phyloP scores from a whole-genome alignment of 2,797 vertebrate species.

The Pangasius larnaudii region DNA sequence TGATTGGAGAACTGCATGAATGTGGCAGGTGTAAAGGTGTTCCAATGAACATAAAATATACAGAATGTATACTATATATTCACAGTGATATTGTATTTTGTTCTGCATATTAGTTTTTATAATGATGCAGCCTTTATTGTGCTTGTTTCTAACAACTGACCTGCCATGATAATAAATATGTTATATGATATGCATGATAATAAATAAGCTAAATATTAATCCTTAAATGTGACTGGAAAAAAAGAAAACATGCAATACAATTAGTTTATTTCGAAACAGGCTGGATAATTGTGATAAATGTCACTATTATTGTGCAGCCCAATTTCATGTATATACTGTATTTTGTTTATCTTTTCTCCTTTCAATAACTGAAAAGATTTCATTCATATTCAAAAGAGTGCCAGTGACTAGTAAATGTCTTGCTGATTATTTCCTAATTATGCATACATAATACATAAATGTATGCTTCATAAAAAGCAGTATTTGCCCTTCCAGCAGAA shows the following conservation, averaged over 20 bases:
- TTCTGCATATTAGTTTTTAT: not conserved
- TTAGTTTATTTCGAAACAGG: not conserved
- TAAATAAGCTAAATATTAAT: not conserved
- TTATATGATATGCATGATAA: too few species aligned
- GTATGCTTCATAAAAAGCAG: slow-evolving; percentile 62
- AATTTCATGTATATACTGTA: not conserved
- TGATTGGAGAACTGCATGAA: not conserved
- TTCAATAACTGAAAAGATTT: not conserved
- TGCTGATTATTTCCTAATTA: slow-evolving; percentile 29
- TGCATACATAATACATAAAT: slow-evolving; percentile 3
- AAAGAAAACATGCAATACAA: not conserved
- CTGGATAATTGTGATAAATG: not conserved
- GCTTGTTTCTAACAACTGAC: not conserved
- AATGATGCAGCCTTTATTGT: not conserved
- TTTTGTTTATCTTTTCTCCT: not conserved
- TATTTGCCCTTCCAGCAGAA: slow-evolving; percentile 68
- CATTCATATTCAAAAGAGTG: not conserved
- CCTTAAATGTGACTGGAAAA: not conserved
- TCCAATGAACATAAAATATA: not conserved
- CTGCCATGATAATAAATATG: not conserved
- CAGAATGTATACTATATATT: not conserved
- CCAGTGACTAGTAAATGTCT: slow-evolving; percentile 44
- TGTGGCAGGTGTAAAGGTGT: not conserved
- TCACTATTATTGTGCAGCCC: not conserved
- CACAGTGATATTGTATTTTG: not conserved